Conservation (phyloP, 2,113 vertebrate species). For the Leptosomus discolor region DNA sequence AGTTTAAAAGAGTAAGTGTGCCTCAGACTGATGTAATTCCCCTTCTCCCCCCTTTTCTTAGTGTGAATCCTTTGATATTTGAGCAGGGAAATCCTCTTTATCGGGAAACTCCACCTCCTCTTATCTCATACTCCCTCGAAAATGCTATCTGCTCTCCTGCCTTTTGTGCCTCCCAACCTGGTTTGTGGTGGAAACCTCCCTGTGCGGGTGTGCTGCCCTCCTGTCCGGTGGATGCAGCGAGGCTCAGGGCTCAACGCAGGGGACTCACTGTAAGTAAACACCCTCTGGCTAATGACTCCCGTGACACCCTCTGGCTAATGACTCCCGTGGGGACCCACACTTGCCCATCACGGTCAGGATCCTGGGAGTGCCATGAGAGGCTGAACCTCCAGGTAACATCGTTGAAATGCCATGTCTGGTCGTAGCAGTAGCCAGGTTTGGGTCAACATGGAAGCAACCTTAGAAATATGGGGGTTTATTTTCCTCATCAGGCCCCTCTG, state of each 20-base stretch:
- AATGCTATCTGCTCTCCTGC: not conserved
- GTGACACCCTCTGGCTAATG: not conserved
- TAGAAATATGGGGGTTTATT: not conserved
- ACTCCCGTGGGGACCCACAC: not conserved
- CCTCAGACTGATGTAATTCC: constrained; percentile 63
- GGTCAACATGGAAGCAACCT: not conserved
- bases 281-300: not conserved
- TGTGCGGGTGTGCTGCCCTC: fast-evolving
- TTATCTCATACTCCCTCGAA: constrained; percentile 37
- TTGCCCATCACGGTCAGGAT: not conserved
- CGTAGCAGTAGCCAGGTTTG: fast-evolving
- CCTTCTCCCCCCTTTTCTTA: constrained; percentile 41
- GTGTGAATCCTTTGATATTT: constrained; percentile 68
- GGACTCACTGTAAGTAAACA: not conserved
- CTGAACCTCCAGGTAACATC: not conserved
- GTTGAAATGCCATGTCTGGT: not conserved
- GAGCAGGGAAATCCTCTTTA: constrained; percentile 73
- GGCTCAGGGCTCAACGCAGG: fast-evolving
- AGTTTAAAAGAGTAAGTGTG: constrained; percentile 60
- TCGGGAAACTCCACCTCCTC: constrained; percentile 62
- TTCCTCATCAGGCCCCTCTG: not conserved
- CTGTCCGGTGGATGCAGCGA: not conserved
- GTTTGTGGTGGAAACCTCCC: not conserved
- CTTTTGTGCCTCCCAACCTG: not conserved
- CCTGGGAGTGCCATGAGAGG: not conserved